Conservation (phyloP, 2,797 vertebrate species). For the Chiloscyllium punctatum region DNA sequence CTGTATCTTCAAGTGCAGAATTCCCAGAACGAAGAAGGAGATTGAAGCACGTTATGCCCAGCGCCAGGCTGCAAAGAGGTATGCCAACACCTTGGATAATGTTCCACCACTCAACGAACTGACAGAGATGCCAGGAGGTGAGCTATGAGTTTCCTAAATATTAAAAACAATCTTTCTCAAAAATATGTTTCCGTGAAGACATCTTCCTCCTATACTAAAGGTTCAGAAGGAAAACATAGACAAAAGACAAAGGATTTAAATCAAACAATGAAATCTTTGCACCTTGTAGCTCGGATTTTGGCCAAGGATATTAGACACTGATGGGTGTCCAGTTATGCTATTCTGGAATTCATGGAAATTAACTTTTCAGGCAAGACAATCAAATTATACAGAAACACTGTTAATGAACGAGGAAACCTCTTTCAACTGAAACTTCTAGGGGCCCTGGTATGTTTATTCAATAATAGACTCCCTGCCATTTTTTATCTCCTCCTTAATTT, state of each 20-base stretch:
- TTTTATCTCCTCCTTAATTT: neutral
- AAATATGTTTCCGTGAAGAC: neutral
- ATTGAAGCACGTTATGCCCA: slow-evolving; percentile 84
- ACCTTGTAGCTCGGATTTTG: neutral
- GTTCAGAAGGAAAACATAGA: neutral
- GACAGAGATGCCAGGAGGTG: slow-evolving; percentile 82
- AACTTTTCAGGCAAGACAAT: neutral
- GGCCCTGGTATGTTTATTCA: neutral
- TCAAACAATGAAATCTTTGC: neutral
- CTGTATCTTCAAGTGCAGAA: slow-evolving; percentile 95
- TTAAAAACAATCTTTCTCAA: too few relatives aligned
- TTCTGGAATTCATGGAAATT: neutral
- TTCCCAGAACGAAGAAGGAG: slow-evolving; percentile 90
- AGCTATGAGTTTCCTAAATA: slow-evolving; percentile 38
- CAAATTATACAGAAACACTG: neutral
- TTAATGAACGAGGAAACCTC: neutral
- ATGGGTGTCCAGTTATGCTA: neutral
- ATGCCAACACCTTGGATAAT: slow-evolving; percentile 84
- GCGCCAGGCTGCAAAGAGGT: slow-evolving; percentile 83
- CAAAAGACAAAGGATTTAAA: neutral
- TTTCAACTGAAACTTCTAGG: neutral
- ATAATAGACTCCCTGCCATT: neutral
- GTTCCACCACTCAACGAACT: slow-evolving; percentile 85
- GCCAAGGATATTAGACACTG: neutral
- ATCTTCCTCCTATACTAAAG: neutral